Evolutionary conservation across 2,797 vertebrate species (phyloP).

Genomic region (Limosa lapponica): DNA sequence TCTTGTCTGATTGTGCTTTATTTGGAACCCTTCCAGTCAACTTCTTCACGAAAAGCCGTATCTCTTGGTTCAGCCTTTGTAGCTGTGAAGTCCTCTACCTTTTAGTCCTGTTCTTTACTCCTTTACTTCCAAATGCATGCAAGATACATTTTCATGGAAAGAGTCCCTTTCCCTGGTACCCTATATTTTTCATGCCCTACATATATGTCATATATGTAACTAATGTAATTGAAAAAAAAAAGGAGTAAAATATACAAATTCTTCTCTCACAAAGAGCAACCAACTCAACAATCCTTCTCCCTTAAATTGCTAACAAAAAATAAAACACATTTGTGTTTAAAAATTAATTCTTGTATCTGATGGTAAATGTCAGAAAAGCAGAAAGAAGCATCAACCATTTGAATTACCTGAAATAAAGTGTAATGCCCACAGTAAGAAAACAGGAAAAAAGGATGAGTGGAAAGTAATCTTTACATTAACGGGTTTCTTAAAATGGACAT

Average conservation of each 20-base stretch:
- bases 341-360: not conserved
- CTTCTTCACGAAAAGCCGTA: not conserved
- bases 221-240: not conserved
- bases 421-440: not conserved
- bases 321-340: not conserved
- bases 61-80: not conserved
- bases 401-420: not conserved
- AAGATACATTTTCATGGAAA: not conserved
- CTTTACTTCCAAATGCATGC: not conserved
- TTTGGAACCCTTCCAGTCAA: not conserved
- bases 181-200: not conserved
- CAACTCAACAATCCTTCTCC: not conserved
- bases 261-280: not conserved
- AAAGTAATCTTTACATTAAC: not conserved
- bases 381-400: not conserved
- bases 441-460: not conserved
- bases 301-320: not conserved
- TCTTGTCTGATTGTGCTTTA: not conserved
- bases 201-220: not conserved
- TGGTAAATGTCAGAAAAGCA: not conserved
- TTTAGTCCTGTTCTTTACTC: not conserved
- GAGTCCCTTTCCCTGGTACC: not conserved
- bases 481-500: not conserved
- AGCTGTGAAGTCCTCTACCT: not conserved
- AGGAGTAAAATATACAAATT: not conserved